Evolutionary conservation across 2,113 vertebrate species (phyloP), one percentile per base, ranked within the genome.

Genomic region (Hippotragus niger): DNA sequence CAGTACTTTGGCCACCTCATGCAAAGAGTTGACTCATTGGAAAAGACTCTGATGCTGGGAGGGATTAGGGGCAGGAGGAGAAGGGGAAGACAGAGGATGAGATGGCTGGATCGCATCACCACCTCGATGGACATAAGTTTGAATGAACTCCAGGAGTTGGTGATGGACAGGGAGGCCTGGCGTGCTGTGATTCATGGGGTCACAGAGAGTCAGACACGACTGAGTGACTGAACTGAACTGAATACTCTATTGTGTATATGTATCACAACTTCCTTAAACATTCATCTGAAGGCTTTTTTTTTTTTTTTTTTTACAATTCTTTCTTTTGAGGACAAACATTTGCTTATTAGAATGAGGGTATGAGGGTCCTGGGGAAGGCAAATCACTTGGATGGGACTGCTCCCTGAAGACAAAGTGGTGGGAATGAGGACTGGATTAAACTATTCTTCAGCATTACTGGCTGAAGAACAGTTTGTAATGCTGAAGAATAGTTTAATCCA

Each of bases 151-250:
- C 8, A 0, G 55, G 21, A 10, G 55, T 4, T 7, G 1, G 21
- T 57, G 55, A 57, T 4, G 55, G 55, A 57, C 55, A 57, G 21
- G 55, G 21, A 57, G 55, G 55, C 55, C 55, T 25, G 55, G 8
- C 1, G 1, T 25, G 55, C 55, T 57, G 53, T 0, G 55, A 10
- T 25, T 57, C 55, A 25, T 57, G 7, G 55, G 8, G 21, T 57
- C 1, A 0, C 55, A 57, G 7, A 57, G 53, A 55, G 21, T 57
- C 1, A 3, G 21, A 57, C 55, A 57, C 8, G 0, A 25, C 55
- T 57, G 55, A 57, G 55, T 0, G 0, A 23, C 21, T 23, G 21
- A 57, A 57, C 55, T 57, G 55, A 23, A 57, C 55, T 57, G 55
- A 57, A 67, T 19, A 67, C 19, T 67, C 64, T 17, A 36, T 21